phyloP scores from a whole-genome alignment of 2,113 vertebrate species.

The Dicerorhinus sumatrensis region DNA sequence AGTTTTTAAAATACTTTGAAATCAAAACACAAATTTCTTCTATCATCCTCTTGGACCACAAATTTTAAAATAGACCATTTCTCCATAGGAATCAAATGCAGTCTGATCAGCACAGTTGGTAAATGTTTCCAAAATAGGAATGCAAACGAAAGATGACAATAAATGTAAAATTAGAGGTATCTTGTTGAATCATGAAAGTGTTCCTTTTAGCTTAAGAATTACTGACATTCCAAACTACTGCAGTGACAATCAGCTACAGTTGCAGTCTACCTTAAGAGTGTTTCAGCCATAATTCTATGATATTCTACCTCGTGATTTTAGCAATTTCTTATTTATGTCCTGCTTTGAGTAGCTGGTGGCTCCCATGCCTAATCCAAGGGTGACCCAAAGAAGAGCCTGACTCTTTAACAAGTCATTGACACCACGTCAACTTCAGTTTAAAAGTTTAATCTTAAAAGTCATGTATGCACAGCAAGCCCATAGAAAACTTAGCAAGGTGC shows the following conservation, averaged over 20 bases:
- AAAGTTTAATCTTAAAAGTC: constrained; percentile 24
- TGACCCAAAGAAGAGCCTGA: not conserved
- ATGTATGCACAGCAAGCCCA: not conserved
- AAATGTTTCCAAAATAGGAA: not conserved
- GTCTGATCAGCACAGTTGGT: not conserved
- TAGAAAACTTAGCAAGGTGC: constrained; percentile 23
- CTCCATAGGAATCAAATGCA: constrained; percentile 27
- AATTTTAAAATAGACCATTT: not conserved
- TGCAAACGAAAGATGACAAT: constrained; percentile 27
- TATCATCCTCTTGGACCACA: not conserved
- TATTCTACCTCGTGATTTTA: not conserved
- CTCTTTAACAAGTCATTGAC: not conserved
- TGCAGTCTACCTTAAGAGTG: not conserved
- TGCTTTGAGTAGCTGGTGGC: not conserved
- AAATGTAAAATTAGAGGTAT: constrained; percentile 18
- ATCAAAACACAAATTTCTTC: constrained; percentile 37
- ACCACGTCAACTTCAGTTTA: not conserved
- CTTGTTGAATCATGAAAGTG: not conserved
- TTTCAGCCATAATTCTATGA: not conserved
- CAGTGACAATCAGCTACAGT: not conserved
- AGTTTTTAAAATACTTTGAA: constrained; percentile 25
- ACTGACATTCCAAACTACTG: not conserved
- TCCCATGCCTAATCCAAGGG: not conserved
- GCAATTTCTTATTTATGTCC: not conserved
- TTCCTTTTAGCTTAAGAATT: constrained; percentile 13